A percentile compares a stretch with the other conserved stretches of the same genome.
phyloP scores from a whole-genome alignment of 1,140 invertebrate genomes.

The Cylas formicarius region DNA sequence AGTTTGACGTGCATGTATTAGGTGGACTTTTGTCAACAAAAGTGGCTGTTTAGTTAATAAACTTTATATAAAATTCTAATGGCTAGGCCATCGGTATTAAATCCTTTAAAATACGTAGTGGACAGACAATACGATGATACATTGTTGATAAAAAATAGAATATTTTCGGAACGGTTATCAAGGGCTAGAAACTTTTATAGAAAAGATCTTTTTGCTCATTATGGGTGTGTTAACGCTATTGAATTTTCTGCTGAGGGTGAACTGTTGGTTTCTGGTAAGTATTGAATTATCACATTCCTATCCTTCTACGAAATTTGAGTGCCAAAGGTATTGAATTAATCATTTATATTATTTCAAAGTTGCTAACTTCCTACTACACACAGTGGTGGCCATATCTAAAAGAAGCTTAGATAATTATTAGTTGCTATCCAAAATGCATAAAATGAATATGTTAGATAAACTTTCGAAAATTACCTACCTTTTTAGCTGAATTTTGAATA shows the following conservation, averaged over 20 bases:
- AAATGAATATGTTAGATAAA: too few species aligned
- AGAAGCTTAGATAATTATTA: too few species aligned
- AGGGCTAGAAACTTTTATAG: constrained; percentile 69
- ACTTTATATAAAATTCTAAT: constrained; percentile 30
- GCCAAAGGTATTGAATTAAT: too few species aligned
- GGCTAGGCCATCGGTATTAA: constrained; percentile 44
- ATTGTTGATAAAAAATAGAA: constrained; percentile 45
- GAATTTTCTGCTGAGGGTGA: constrained; percentile 87
- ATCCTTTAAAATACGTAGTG: constrained; percentile 46
- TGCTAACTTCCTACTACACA: too few species aligned
- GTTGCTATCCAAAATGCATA: too few species aligned
- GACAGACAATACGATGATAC: constrained; percentile 46
- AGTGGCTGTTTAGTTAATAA: constrained; percentile 13
- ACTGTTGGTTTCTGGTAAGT: constrained; percentile 76
- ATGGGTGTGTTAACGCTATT: constrained; percentile 93
- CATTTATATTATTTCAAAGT: too few species aligned
- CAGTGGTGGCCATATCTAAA: too few species aligned
- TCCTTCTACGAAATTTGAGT: background rate
- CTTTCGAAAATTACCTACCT: too few species aligned
- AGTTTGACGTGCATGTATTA: constrained; percentile 18
- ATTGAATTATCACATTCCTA: background rate
- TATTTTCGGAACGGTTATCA: constrained; percentile 57
- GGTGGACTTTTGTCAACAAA: constrained; percentile 27
- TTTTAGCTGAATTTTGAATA: too few species aligned
- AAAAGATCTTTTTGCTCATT: constrained; percentile 82